phyloP scores from a whole-genome alignment of 2,797 vertebrate species.

The Meda fulgida region DNA sequence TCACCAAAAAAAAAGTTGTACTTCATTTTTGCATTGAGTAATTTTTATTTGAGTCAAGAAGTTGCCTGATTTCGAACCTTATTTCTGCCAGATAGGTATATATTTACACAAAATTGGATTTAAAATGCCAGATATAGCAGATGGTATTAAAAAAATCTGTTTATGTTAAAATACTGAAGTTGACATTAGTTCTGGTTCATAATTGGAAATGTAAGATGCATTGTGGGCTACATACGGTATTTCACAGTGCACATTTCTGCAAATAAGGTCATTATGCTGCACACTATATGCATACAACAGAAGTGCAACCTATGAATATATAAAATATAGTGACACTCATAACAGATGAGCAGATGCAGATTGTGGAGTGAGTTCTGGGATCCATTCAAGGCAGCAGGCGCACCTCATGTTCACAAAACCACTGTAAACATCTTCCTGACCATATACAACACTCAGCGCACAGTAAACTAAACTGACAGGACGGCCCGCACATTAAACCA shows the following conservation, averaged over 20 bases:
- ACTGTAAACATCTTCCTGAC: conserved; percentile 16
- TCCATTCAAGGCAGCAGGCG: conserved; percentile 1
- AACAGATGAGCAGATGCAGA: conserved; percentile 12
- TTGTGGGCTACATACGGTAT: background rate
- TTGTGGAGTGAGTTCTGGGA: background rate
- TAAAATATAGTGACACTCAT: too few species aligned
- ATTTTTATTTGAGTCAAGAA: background rate
- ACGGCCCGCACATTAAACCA: background rate
- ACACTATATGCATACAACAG: background rate
- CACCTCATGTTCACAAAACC: background rate
- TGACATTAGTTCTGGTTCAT: background rate
- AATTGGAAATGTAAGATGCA: background rate
- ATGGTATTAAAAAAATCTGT: background rate
- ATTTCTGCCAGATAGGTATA: background rate
- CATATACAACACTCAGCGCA: background rate
- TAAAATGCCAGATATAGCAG: background rate
- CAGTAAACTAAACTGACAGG: background rate
- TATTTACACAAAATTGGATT: background rate
- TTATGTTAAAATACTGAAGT: background rate
- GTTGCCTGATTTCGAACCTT: background rate
- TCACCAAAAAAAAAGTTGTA: too few species aligned
- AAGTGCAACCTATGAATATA: background rate
- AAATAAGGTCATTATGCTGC: background rate
- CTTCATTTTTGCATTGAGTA: background rate
- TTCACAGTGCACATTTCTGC: background rate